Evolutionary conservation across 1,140 invertebrate species (phyloP).

Genomic region (Neelides sp.): DNA sequence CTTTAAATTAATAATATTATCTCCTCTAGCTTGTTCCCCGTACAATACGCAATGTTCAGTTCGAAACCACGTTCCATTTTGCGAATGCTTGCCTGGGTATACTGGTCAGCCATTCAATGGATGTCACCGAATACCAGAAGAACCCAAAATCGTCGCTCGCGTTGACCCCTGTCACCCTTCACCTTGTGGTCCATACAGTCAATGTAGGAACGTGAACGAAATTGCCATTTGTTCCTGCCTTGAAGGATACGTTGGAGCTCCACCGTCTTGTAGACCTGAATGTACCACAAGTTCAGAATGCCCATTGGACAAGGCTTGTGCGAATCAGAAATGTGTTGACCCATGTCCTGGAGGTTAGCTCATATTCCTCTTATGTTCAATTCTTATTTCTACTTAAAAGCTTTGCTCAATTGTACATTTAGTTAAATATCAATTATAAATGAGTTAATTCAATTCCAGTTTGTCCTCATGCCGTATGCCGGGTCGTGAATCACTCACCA

Average conservation of each 20-base stretch:
- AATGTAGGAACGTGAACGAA: slow-evolving; percentile 48
- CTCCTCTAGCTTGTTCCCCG: too few relatives aligned
- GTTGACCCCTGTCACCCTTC: slow-evolving; percentile 52
- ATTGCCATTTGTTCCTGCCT: slow-evolving; percentile 59
- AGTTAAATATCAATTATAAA: too few relatives aligned
- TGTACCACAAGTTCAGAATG: slow-evolving; percentile 56
- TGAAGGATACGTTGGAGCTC: slow-evolving; percentile 47
- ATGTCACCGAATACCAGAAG: slow-evolving; percentile 35
- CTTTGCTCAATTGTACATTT: background rate
- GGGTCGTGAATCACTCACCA: slow-evolving; percentile 63
- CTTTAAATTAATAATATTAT: too few relatives aligned
- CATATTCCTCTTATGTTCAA: slow-evolving; percentile 55
- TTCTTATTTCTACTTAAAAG: too few relatives aligned
- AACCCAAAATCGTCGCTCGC: background rate
- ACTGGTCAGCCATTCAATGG: slow-evolving; percentile 57
- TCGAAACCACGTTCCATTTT: slow-evolving; percentile 59
- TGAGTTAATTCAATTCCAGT: slow-evolving; percentile 30
- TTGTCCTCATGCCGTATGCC: slow-evolving; percentile 56
- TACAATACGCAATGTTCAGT: slow-evolving; percentile 55
- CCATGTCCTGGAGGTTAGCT: slow-evolving; percentile 41
- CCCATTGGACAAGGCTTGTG: slow-evolving; percentile 37
- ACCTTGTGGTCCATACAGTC: slow-evolving; percentile 65
- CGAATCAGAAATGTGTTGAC: slow-evolving; percentile 38
- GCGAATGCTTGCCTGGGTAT: slow-evolving; percentile 53
- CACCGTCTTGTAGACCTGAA: slow-evolving; percentile 38